Percentiles rank a stretch among this genome's conserved stretches.
Evolutionary conservation across 1,140 invertebrate genomes (phyloP).

Genomic region (Zaprionus davidi): DNA sequence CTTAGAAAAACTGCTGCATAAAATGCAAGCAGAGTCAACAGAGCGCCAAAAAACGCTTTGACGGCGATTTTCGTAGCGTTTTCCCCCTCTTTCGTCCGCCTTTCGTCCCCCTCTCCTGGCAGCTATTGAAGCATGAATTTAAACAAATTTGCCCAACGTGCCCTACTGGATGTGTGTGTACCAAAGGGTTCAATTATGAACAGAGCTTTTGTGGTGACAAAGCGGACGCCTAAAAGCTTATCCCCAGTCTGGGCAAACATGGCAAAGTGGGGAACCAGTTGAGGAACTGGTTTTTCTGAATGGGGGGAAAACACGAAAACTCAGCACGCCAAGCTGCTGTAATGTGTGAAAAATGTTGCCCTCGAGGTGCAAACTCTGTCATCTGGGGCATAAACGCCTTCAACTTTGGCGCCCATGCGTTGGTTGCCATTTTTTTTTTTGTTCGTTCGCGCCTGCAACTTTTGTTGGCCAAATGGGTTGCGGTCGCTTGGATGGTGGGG

Average conservation of each 20-base stretch:
- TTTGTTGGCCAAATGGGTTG: constrained; percentile 36
- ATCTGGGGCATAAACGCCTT: constrained; percentile 53
- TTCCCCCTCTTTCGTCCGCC: background rate
- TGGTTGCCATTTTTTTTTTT: constrained; percentile 36
- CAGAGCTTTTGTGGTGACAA: constrained; percentile 42
- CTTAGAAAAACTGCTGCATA: constrained; percentile 5
- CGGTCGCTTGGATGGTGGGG: constrained; percentile 12
- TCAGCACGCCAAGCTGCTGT: constrained; percentile 1
- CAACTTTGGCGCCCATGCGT: constrained; percentile 37
- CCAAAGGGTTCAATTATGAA: constrained; percentile 78
- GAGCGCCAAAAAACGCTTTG: constrained; percentile 34
- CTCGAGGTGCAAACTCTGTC: constrained; percentile 42
- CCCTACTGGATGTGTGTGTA: constrained; percentile 19
- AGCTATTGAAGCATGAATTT: constrained; percentile 55
- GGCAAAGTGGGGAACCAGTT: background rate
- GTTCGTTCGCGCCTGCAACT: constrained; percentile 57
- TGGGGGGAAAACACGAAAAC: constrained; percentile 14
- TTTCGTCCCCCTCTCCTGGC: background rate
- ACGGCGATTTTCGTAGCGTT: constrained; percentile 5
- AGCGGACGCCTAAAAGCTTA: constrained; percentile 50
- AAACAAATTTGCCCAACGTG: constrained; percentile 69
- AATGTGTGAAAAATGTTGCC: constrained; percentile 39
- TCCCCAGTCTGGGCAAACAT: constrained; percentile 42
- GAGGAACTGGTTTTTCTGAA: background rate
- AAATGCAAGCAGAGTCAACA: constrained; percentile 36